Evolutionary conservation across 2,888 invertebrate genomes (phyloP), one percentile per base, ranked within the genome.

Genomic region (Pachliopta kotzebuea): DNA sequence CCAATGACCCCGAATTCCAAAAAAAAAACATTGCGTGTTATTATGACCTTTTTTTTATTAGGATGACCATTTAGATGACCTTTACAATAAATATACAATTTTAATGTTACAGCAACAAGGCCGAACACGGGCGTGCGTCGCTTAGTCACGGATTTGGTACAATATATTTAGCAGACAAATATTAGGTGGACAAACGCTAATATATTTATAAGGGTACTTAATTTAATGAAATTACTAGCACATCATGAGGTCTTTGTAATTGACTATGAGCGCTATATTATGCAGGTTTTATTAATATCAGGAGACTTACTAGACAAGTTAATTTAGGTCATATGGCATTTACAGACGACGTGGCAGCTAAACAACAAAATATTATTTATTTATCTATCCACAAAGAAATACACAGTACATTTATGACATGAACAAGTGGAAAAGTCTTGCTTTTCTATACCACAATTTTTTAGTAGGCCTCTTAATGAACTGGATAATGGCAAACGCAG

Each of bases 21-120:
- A 56, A 37, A 37, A 56, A 37, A 17, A 26, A 26, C 9, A 26
- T n/a, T 42, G 37, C 54, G 54, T 54, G 53, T 14, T 31, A 21
- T 52, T 23, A 6, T 42, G 53, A 54, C 60, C 60, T 60, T 37
- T 52, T 60, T 37, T 52, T 8, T 42, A 23, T 37, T 54, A 37
- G 53, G 53, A 37, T 42, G 37, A 24, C 42, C 54, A 37, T 53
- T 53, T 60, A 23, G 37, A 26, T 49, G 61, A 54, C 61, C 61
- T 61, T 61, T 61, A 24, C 42, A 52, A 50, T 52, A 54, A 52
- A 50, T 52, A 54, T 37, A 59, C 59, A 42, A 17, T 59, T 37
- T 31, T 31, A 56, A 50, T 56, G 53, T 53, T 52, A 52, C 24
- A 26, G 57, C 52, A 56, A 53, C 62, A 62, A 62, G 62, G 62